Conservation (phyloP, 2,797 vertebrate genomes). For the Cetoscarus ocellatus region DNA sequence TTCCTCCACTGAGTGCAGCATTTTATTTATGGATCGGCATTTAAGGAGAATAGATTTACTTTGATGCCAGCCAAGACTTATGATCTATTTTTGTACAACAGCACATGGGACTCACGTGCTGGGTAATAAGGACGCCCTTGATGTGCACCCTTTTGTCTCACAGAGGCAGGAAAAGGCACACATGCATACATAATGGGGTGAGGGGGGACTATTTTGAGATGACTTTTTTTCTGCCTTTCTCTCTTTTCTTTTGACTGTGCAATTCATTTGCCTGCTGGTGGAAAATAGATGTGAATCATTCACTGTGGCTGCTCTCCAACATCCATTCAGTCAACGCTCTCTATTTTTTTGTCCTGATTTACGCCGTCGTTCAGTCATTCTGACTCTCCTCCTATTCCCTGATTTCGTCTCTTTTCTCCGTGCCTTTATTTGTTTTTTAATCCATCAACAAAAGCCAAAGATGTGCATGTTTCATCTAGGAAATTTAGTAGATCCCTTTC, state of each 20-base stretch:
- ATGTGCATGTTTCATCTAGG: background rate
- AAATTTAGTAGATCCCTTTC: background rate
- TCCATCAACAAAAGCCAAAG: background rate
- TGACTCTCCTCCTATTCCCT: constrained; percentile 4
- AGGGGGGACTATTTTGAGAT: constrained; percentile 71
- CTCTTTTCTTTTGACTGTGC: constrained; percentile 51
- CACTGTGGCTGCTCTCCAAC: constrained; percentile 53
- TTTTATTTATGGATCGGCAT: constrained; percentile 74
- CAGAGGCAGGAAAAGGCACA: constrained; percentile 60
- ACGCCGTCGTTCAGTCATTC: constrained; percentile 24
- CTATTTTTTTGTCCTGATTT: constrained; percentile 48
- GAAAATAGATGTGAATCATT: constrained; percentile 74
- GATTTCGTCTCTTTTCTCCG: constrained; percentile 8
- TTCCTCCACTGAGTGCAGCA: constrained; percentile 31
- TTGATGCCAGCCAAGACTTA: constrained; percentile 63
- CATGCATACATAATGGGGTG: constrained; percentile 73
- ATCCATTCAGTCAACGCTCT: constrained; percentile 55
- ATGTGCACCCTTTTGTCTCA: constrained; percentile 70
- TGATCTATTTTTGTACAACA: constrained; percentile 72
- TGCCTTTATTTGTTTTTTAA: constrained; percentile 6
- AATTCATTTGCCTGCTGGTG: constrained; percentile 68
- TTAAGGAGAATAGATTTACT: constrained; percentile 66
- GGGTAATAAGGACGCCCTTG: constrained; percentile 68
- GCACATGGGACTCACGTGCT: constrained; percentile 71
- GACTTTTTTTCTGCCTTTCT: constrained; percentile 33